These are phyloP conservation scores for Taenioides sp. DNA, from an alignment of 2,797 vertebrate genomes.

Conservation along the genomic window DNA sequence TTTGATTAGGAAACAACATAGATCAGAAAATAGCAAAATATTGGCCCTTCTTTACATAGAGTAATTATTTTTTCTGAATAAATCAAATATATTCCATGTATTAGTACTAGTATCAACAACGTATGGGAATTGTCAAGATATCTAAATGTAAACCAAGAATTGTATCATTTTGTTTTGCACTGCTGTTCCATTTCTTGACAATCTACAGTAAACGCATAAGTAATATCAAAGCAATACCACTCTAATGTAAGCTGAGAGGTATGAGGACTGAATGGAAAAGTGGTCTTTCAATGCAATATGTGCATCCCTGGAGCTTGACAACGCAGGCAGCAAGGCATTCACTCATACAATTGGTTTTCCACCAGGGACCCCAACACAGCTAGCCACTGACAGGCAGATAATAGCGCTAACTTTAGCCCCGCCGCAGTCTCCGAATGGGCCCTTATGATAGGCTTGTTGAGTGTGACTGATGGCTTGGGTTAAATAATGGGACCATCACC, in stretches of 20 bases:
- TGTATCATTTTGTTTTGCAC: not conserved
- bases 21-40: no score
- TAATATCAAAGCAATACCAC: not conserved
- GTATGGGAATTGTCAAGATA: not conserved
- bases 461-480: conserved; percentile 70
- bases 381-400: conserved; percentile 72
- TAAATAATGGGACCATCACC: conserved; percentile 56
- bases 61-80: not conserved
- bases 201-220: not conserved
- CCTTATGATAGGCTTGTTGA: conserved; percentile 71
- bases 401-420: conserved; percentile 72
- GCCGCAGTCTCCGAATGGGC: conserved; percentile 49
- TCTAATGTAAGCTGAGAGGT: conserved; percentile 36
- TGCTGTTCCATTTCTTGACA: not conserved
- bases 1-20: no score
- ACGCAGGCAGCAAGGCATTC: conserved; percentile 55
- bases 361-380: conserved; percentile 58
- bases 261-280: conserved; percentile 47
- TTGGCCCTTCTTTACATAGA: no score
- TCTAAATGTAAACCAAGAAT: not conserved
- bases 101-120: not conserved
- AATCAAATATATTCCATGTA: not conserved
- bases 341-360: conserved; percentile 68
- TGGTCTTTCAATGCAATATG: conserved; percentile 37
- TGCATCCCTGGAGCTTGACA: conserved; percentile 54